Evolutionary conservation across 2,113 vertebrate genomes (phyloP).

Genomic region (Micromys minutus): DNA sequence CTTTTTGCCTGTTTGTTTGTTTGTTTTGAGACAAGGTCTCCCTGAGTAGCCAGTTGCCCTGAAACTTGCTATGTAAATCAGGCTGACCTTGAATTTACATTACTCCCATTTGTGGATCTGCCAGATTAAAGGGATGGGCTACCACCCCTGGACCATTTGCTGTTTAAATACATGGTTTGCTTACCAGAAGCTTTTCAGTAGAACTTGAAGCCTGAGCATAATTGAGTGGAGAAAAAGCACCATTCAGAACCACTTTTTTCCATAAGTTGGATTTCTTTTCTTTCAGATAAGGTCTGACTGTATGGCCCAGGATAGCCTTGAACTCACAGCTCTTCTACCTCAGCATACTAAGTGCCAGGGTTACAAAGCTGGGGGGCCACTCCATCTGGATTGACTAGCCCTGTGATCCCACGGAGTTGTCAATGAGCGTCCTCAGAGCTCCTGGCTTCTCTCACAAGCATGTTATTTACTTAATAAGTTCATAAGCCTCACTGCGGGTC

Average conservation of each 20-base stretch:
- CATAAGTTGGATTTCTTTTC: neutral
- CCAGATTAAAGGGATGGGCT: neutral
- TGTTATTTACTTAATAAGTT: neutral
- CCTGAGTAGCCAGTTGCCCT: too few species aligned
- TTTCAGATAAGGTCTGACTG: neutral
- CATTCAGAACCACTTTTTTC: neutral
- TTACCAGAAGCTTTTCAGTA: neutral
- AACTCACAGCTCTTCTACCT: neutral
- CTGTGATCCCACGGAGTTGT: neutral
- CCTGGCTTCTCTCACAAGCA: neutral
- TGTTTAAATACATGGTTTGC: constrained; percentile 17
- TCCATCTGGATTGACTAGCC: neutral
- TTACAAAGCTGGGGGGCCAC: neutral
- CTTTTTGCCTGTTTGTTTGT: neutral
- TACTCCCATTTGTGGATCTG: neutral
- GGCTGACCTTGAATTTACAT: neutral
- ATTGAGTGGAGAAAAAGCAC: neutral
- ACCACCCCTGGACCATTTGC: neutral
- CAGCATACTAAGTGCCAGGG: neutral
- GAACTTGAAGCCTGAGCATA: neutral
- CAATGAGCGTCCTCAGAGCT: neutral
- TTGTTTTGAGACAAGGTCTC: neutral
- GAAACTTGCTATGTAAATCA: neutral
- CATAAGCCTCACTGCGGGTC: neutral
- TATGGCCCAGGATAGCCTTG: neutral